Evolutionary conservation across 2,113 vertebrate genomes (phyloP).

Genomic region (Crotalus horridus): DNA sequence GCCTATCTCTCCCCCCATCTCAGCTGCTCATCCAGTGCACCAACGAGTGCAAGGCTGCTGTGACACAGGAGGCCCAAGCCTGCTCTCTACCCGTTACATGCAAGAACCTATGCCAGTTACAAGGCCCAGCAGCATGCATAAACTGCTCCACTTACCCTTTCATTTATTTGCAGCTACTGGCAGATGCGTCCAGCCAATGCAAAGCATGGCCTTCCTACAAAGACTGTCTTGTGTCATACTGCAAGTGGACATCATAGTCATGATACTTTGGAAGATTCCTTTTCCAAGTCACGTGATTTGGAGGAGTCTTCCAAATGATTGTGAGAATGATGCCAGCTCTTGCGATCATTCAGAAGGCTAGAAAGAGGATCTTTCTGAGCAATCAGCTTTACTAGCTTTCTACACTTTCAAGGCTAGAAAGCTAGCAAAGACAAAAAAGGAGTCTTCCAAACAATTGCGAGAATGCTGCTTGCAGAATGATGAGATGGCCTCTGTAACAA

Average conservation of each 20-base stretch:
- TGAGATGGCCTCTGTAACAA: neutral
- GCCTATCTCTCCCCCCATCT: neutral
- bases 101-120: neutral
- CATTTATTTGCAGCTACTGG: neutral
- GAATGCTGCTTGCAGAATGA: neutral
- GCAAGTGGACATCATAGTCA: neutral
- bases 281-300: neutral
- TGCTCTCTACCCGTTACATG: neutral
- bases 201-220: neutral
- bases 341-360: neutral
- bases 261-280: neutral
- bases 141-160: neutral
- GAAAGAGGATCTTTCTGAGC: neutral
- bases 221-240: neutral
- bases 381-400: neutral
- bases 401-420: neutral
- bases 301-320: neutral
- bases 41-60: neutral
- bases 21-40: neutral
- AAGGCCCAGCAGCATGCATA: neutral
- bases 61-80: neutral
- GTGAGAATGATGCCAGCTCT: neutral
- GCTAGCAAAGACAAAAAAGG: neutral
- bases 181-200: neutral
- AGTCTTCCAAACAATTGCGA: neutral